Percentiles rank a stretch among this genome's conserved stretches.
Evolutionary conservation across 2,888 invertebrate genomes (phyloP).

Genomic region (Mongoloraphidia duomilia): DNA sequence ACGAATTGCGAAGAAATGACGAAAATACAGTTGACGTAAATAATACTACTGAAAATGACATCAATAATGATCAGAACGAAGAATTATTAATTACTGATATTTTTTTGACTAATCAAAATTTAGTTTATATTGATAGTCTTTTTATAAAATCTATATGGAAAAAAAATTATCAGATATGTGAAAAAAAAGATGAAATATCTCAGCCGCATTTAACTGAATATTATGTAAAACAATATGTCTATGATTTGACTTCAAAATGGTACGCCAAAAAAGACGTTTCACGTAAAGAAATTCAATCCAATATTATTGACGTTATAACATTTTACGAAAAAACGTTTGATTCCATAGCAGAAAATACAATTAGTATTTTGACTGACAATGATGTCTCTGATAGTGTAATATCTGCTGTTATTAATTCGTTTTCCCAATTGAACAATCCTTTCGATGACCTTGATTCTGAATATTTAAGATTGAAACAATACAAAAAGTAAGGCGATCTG

Average conservation of each 20-base stretch:
- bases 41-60: not conserved
- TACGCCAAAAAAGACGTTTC: constrained; percentile 4
- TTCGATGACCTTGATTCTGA: constrained; percentile 5
- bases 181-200: not conserved
- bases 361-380: too few species aligned
- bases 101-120: not conserved
- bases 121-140: not conserved
- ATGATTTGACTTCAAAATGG: constrained; percentile 7
- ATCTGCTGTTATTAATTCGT: too few species aligned
- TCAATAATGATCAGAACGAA: not conserved
- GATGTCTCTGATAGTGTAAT: too few species aligned
- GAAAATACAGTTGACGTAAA: not conserved
- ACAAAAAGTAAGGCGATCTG: constrained; percentile 3
- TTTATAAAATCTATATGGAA: not conserved
- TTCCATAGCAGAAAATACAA: not conserved
- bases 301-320: constrained; percentile 1
- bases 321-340: not conserved
- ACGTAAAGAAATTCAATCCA: constrained; percentile 3
- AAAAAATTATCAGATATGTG: not conserved
- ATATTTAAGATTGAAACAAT: constrained; percentile 5
- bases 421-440: not conserved
- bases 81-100: not conserved
- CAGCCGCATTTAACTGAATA: not conserved
- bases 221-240: not conserved
- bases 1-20: not conserved